Percentiles rank a stretch among this genome's conserved stretches.
Conservation (phyloP, 2,113 vertebrate genomes). For the Phasianus colchicus region DNA sequence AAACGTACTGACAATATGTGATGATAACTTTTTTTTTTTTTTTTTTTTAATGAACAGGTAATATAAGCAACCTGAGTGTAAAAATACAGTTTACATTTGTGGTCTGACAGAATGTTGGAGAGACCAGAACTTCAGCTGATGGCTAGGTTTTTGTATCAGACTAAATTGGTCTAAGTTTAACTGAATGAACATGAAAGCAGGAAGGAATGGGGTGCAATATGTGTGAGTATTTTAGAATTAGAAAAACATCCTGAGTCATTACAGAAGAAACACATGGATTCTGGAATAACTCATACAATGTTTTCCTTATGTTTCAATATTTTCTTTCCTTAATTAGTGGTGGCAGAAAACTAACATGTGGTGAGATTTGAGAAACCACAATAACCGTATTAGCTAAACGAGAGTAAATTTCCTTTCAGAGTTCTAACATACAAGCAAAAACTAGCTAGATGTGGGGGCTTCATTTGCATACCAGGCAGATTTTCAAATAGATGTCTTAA, state of each 20-base stretch:
- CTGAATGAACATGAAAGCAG: background rate
- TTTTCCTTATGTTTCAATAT: conserved; percentile 10
- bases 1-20: background rate
- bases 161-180: background rate
- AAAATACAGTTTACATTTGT: background rate
- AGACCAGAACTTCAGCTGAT: background rate
- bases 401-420: conserved; percentile 41
- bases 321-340: conserved; percentile 42
- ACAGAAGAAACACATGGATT: background rate
- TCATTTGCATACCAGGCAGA: conserved; percentile 2
- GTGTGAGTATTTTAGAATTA: background rate
- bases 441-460: background rate
- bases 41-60: background rate
- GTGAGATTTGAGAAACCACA: conserved; percentile 60
- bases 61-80: background rate
- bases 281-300: background rate
- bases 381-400: conserved; percentile 3
- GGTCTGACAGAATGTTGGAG: background rate
- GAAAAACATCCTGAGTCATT: background rate
- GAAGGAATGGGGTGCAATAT: accelerated
- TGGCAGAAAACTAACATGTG: conserved; percentile 17
- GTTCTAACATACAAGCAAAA: background rate
- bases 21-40: background rate
- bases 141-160: background rate
- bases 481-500: background rate